A percentile compares a stretch with the other conserved stretches of the same genome.
Conservation (phyloP, 1,140 invertebrate genomes). For the Drosophila kepulauana region DNA sequence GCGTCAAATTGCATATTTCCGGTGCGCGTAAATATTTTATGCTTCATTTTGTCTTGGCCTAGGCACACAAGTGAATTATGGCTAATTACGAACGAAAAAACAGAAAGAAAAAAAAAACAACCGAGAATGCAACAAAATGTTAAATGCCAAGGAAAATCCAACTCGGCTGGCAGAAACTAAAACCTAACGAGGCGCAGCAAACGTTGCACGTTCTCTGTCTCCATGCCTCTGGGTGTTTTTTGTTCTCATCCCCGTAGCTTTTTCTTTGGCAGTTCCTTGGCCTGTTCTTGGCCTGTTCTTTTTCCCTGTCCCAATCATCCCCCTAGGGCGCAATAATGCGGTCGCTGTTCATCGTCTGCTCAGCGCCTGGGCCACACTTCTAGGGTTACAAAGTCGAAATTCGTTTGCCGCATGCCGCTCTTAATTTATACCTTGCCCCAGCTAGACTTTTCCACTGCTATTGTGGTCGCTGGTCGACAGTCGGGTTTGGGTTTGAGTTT, state of each 20-base stretch:
- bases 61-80: conserved; percentile 77
- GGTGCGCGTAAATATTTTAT: conserved; percentile 82
- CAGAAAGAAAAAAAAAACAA: conserved; percentile 5
- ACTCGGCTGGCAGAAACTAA: conserved; percentile 18
- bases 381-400: conserved; percentile 75
- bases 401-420: conserved; percentile 60
- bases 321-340: conserved; percentile 78
- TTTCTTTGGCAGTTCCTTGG: conserved; percentile 26
- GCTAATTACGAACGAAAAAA: conserved; percentile 65
- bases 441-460: conserved; percentile 4
- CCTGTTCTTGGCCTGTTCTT: too few relatives aligned
- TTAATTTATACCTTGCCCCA: conserved; percentile 74
- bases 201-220: not conserved
- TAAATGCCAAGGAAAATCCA: conserved; percentile 24
- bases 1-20: conserved; percentile 83
- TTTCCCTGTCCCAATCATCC: conserved; percentile 63
- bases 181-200: conserved; percentile 36
- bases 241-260: not conserved
- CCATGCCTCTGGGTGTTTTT: not conserved
- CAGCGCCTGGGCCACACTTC: conserved; percentile 70
- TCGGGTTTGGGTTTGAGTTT: not conserved
- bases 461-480: conserved; percentile 51
- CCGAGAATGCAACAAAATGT: conserved; percentile 13
- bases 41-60: conserved; percentile 81
- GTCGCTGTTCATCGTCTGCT: conserved; percentile 44